Percentiles rank a stretch among this genome's conserved stretches.
These are phyloP conservation scores for Lagopus muta DNA, from an alignment of 2,113 vertebrate genomes.

Conservation along the genomic window DNA sequence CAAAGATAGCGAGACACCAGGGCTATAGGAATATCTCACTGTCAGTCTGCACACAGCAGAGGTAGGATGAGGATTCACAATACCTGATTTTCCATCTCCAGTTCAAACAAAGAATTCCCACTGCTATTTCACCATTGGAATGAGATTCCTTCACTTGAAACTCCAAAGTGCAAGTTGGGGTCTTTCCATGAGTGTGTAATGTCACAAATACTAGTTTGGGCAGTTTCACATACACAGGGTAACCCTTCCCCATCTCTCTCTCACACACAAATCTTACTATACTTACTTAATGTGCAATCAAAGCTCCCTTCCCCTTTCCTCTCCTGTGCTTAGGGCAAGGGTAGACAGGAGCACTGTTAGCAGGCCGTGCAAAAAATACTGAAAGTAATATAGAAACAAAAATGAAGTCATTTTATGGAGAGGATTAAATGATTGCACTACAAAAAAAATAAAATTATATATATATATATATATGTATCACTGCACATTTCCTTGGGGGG, in stretches of 20 bases:
- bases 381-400: background rate
- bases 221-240: background rate
- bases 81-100: background rate
- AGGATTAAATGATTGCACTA: slow-evolving; percentile 7
- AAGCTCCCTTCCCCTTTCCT: background rate
- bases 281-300: slow-evolving; percentile 6
- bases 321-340: background rate
- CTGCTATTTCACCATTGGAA: background rate
- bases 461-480: background rate
- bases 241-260: background rate
- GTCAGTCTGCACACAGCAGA: background rate
- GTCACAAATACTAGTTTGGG: background rate
- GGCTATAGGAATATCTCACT: background rate
- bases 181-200: background rate
- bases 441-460: background rate
- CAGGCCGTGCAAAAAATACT: background rate
- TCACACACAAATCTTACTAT: background rate
- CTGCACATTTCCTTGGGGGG: background rate
- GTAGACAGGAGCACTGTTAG: background rate
- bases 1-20: background rate
- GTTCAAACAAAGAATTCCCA: background rate
- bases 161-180: background rate
- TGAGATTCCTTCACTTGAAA: background rate
- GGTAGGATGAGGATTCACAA: background rate
- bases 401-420: background rate